Evolutionary conservation across 1,140 invertebrate species (phyloP).

Genomic region (Nasonia vitripennis): DNA sequence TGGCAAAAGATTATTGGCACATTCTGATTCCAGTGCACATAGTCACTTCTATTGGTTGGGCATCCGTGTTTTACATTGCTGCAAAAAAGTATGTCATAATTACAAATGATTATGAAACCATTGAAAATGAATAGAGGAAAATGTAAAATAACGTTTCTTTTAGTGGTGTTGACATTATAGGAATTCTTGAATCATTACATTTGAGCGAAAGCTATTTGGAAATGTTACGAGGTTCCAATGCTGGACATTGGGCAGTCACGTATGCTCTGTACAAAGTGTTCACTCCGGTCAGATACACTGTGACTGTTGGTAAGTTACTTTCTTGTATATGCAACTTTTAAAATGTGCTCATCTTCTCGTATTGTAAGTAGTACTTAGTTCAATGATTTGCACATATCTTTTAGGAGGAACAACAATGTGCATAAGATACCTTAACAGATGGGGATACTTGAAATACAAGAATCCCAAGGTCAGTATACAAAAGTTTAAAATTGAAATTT

Average conservation of each 20-base stretch:
- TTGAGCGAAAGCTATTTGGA: conserved; percentile 85
- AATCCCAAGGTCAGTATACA: conserved; percentile 36
- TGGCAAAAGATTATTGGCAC: conserved; percentile 97
- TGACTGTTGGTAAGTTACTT: conserved; percentile 85
- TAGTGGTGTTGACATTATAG: conserved; percentile 92
- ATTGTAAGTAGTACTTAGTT: not conserved
- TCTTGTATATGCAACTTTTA: not conserved
- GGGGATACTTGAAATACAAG: conserved; percentile 76
- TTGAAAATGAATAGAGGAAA: conserved; percentile 40
- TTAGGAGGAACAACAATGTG: conserved; percentile 77
- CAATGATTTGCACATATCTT: conserved; percentile 49
- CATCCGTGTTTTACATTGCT: conserved; percentile 88
- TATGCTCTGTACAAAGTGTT: conserved; percentile 94
- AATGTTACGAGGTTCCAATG: conserved; percentile 83
- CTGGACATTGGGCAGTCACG: conserved; percentile 91
- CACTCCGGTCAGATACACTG: conserved; percentile 91
- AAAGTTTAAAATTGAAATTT: not conserved
- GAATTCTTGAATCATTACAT: conserved; percentile 83
- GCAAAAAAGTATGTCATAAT: conserved; percentile 84
- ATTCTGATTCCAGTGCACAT: conserved; percentile 93
- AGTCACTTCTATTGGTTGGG: conserved; percentile 90
- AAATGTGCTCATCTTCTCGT: not conserved
- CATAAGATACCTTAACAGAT: conserved; percentile 77
- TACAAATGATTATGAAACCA: conserved; percentile 9
- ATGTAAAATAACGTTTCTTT: conserved; percentile 59